Base-by-base conservation (phyloP, 2,113 vertebrate genomes). In the Sinocyclocheilus anophthalmus region DNA sequence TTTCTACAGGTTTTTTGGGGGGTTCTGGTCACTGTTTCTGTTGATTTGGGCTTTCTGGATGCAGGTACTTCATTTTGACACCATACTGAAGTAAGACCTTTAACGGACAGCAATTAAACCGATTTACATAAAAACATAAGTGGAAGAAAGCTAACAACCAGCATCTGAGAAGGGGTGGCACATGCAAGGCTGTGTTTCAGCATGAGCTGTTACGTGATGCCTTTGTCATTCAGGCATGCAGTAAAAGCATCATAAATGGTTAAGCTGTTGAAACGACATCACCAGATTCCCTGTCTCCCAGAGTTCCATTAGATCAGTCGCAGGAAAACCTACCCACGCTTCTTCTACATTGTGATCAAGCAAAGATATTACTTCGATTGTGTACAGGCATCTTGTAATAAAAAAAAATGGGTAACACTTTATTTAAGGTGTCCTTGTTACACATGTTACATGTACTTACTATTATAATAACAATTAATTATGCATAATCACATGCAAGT, bases 61-160 rank as follows among this genome's bases (percentile, higher is more conserved):
- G n/a, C 39, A 20, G 63, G 48, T 61, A 6, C 76, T 30, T 30
- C 45, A 67, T 75, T 69, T 85, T 88, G 87, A 83, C 84, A 86
- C 86, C 53, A 76, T 50, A 69, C 24, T 16, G n/a, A 50, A 2
- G 22, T 24, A 48, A 76, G 45, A 26, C 73, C 45, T 55, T 57
- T 20, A 57, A 53, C 3, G 6, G 0, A 78, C 76, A 22, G 20
- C n/a, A 81, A 65, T 1, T 45, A 1, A 80, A 81, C 13, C 6
- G 14, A 65, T 65, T 30, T 63, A 48, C 13, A 26, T 65, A 20
- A 12, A 26, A 59, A 59, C 42, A n/a, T n/a, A 76, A n/a, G 69
- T 42, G 69, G 18, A 42, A 37, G 33, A 30, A 72, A 39, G 69
- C 8, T 72, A 72, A 48, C 18, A 7, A 48, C 0, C n/a, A 24